These are phyloP conservation scores for Fragum sueziense DNA, from an alignment of 2,888 invertebrate species.

Conservation along the genomic window DNA sequence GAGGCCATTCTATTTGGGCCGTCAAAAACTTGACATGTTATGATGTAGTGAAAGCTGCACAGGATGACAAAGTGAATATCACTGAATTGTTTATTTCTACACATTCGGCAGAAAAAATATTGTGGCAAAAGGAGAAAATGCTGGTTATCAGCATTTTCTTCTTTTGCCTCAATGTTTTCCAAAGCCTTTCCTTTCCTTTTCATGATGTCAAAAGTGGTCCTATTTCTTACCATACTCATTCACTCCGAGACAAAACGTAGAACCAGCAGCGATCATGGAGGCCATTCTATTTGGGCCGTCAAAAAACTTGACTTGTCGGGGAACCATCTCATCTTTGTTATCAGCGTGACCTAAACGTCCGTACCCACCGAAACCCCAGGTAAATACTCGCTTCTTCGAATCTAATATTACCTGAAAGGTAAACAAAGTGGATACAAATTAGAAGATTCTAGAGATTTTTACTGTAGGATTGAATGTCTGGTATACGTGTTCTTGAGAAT, in stretches of 20 bases:
- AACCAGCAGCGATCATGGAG: constrained; percentile 91
- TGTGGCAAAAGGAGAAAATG: no score
- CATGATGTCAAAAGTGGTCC: no score
- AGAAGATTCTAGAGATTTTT: no score
- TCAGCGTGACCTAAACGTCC: constrained; percentile 96
- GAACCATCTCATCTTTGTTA: constrained; percentile 94
- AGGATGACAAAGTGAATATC: no score
- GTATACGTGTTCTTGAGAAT: no score
- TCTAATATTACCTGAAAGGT: constrained; percentile 90
- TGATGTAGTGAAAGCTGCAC: no score
- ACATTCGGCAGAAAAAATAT: no score
- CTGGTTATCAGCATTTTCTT: no score
- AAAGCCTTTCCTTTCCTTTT: no score
- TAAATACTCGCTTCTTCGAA: constrained; percentile 93
- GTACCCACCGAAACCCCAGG: constrained; percentile 98
- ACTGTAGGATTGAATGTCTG: no score
- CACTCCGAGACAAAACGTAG: constrained; percentile 92
- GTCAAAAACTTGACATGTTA: constrained; percentile 95
- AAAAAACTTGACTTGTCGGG: constrained; percentile 93
- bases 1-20: constrained; percentile 92
- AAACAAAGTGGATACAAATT: not conserved
- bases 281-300: constrained; percentile 93
- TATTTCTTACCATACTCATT: constrained; percentile 88
- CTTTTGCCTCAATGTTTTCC: no score
- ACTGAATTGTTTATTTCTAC: no score